Evolutionary conservation across 92 coral and sea anemone genomes (phyloP).

Genomic region (Siderastrea siderea): DNA sequence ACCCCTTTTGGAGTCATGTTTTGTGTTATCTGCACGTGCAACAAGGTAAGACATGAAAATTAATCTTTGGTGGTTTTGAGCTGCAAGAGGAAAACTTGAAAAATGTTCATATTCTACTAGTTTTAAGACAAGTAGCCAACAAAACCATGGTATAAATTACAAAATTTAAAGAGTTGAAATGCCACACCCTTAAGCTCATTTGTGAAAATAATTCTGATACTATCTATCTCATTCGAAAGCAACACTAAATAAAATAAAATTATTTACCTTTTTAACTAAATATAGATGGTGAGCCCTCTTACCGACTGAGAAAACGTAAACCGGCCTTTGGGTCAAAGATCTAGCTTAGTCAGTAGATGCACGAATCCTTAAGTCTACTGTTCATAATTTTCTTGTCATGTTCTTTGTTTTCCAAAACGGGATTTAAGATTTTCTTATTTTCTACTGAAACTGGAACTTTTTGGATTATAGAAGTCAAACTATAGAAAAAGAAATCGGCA

Average conservation of each 20-base stretch:
- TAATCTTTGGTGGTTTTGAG: not conserved
- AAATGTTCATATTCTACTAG: not conserved
- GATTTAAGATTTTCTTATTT: not conserved
- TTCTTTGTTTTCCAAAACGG: not conserved
- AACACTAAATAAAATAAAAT: not conserved
- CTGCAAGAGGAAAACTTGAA: not conserved
- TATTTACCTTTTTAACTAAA: too few species aligned
- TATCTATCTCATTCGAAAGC: not conserved
- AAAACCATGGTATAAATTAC: not conserved
- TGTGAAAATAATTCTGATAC: not conserved
- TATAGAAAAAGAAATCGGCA: not conserved
- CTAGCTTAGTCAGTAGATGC: too few species aligned
- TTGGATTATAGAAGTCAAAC: not conserved
- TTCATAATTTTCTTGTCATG: too few species aligned
- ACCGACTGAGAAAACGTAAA: too few species aligned
- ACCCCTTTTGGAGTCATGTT: slow-evolving; percentile 80
- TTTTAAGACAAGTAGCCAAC: not conserved
- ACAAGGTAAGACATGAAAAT: slow-evolving; percentile 52
- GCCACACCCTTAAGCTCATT: not conserved
- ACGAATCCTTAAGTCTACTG: too few species aligned
- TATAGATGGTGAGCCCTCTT: too few species aligned
- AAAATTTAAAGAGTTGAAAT: not conserved
- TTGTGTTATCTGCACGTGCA: slow-evolving; percentile 84
- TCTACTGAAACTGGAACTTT: not conserved
- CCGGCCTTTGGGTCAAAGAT: too few species aligned